These are phyloP conservation scores for Fistularia tabacaria DNA, from an alignment of 2,797 vertebrate species.

Conservation along the genomic window DNA sequence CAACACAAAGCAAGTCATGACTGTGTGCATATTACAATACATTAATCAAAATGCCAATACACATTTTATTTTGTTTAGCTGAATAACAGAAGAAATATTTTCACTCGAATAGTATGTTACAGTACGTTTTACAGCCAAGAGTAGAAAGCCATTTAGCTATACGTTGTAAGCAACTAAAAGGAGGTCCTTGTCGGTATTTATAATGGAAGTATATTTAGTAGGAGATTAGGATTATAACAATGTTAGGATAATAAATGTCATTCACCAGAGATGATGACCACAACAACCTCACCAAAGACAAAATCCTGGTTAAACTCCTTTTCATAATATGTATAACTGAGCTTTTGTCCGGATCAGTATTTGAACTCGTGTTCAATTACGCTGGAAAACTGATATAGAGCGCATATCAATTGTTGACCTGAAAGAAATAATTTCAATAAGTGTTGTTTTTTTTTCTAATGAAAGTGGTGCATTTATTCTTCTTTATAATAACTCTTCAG, in stretches of 20 bases:
- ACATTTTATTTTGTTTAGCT: no score
- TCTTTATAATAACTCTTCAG: no score
- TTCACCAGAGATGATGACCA: constrained; percentile 14
- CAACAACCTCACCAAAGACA: constrained; percentile 10
- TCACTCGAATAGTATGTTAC: no score
- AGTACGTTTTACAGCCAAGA: background rate
- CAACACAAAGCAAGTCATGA: no score
- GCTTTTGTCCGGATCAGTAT: constrained; percentile 4
- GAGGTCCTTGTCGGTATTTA: constrained; percentile 21
- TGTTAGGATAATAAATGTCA: constrained; percentile 24
- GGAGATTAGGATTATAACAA: constrained; percentile 61
- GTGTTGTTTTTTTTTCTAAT: no score
- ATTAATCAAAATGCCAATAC: background rate
- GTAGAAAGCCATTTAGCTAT: constrained; percentile 11
- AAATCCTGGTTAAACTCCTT: constrained; percentile 19
- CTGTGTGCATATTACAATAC: no score
- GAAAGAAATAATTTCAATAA: no score
- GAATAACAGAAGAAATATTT: no score
- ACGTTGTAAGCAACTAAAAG: constrained; percentile 11
- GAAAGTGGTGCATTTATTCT: no score
- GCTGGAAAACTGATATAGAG: no score
- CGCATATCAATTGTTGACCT: no score
- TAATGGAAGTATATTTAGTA: constrained; percentile 29
- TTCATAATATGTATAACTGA: constrained; percentile 18
- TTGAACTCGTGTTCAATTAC: background rate